Base-by-base conservation (phyloP, 2,888 invertebrate genomes). In the Micropterix aruncella region DNA sequence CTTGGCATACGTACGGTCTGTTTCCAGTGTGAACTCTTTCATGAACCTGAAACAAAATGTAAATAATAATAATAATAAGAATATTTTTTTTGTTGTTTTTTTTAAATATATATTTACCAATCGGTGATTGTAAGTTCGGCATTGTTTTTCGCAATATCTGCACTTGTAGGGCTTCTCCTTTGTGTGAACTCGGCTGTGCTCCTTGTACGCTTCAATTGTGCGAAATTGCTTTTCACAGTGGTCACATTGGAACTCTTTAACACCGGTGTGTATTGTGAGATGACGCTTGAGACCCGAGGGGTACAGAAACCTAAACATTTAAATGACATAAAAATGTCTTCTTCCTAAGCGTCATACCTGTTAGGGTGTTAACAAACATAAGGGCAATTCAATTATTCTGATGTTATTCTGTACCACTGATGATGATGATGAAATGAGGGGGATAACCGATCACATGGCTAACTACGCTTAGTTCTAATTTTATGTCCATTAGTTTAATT, bases 121-220 rank as follows among this genome's bases (percentile, higher is more conserved):
- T 37, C 43, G 36, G 38, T 45, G 45, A n/a, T 19, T 18, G 18
- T 19, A 36, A 17, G 38, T 45, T 38, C 45, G 42, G 36, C 41
- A 45, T 38, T 16, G 15, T 43, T 45, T 45, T 2, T 43, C 43
- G 36, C 45, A 45, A 39, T 42, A 16, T 36, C 39, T 37, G 39
- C 45, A 45, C 19, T 45, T 42, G 17, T 45, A 45, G 1, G 45
- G 45, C 39, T 45, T 45, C 18, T 45, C 45, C 16, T 45, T 36
- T 5, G 45, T 41, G 41, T 45, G 45, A 14, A 45, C 41, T 42
- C 45, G 18, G 19, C 27, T 19, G 18, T 44, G 44, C 15, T 44
- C 37, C n/a, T 41, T 44, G 5, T 41, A 41, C n/a, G 27, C 18
- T 16, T 37, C 18, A 16, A 16, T 42, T 42, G 45, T 38, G 14